These are phyloP conservation scores for Pseudolaguvia tuberculata DNA, from an alignment of 2,113 vertebrate species.

Conservation along the genomic window DNA sequence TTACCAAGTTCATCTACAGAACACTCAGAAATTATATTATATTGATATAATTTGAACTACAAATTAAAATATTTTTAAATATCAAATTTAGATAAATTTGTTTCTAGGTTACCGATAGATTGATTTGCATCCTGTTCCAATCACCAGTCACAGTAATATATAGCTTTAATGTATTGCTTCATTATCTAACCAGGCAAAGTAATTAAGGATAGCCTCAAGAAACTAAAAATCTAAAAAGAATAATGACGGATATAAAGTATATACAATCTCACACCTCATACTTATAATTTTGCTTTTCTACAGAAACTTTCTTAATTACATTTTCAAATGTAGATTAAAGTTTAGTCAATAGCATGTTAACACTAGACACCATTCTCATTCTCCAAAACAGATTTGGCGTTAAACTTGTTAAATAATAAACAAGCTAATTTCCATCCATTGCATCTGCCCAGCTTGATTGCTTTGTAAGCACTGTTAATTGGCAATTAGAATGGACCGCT, in stretches of 20 bases:
- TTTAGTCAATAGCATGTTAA: neutral
- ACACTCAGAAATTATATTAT: neutral
- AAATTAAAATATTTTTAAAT: neutral
- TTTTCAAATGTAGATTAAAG: neutral
- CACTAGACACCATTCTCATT: slow-evolving; percentile 21
- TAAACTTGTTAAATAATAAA: slow-evolving; percentile 59
- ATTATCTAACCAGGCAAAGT: slow-evolving; percentile 56
- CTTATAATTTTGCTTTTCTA: neutral
- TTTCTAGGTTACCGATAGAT: neutral
- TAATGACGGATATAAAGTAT: slow-evolving; percentile 35
- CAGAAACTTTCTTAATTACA: neutral
- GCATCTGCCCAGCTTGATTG: slow-evolving; percentile 67
- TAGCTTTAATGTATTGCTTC: slow-evolving; percentile 57
- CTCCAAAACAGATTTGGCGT: slow-evolving; percentile 53
- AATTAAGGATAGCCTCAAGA: slow-evolving; percentile 68
- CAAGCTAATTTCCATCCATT: slow-evolving; percentile 56
- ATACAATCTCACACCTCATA: slow-evolving; percentile 13
- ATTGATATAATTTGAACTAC: neutral
- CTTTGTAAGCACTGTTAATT: slow-evolving; percentile 69
- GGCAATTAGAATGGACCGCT: slow-evolving; percentile 64
- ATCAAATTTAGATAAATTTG: neutral
- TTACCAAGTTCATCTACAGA: neutral
- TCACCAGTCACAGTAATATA: slow-evolving; percentile 48
- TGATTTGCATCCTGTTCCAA: neutral
- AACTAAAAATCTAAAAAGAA: slow-evolving; percentile 53